phyloP scores from a whole-genome alignment of 2,888 invertebrate species.

The Acanthosepion pharaonis region DNA sequence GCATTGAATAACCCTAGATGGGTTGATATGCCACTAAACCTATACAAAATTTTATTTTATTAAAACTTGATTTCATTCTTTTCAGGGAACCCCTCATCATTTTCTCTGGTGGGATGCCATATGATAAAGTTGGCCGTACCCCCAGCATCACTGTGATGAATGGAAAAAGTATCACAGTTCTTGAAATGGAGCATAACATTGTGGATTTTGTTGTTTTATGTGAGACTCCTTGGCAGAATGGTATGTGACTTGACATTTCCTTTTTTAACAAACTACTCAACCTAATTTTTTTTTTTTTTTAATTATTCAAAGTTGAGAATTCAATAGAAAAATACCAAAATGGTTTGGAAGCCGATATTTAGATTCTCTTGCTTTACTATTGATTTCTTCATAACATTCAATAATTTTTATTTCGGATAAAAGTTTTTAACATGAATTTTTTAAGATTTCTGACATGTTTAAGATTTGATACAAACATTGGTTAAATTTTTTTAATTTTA shows the following conservation, averaged over 20 bases:
- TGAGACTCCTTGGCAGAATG: constrained; percentile 93
- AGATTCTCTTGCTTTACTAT: too few species aligned
- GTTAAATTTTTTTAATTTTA: too few species aligned
- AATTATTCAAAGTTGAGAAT: too few species aligned
- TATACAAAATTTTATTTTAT: background rate
- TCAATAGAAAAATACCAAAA: too few species aligned
- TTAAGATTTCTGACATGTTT: too few species aligned
- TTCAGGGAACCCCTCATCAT: constrained; percentile 89
- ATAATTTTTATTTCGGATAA: too few species aligned
- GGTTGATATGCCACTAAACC: too few species aligned
- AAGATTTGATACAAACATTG: too few species aligned
- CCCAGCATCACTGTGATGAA: constrained; percentile 96
- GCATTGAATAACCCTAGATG: too few species aligned
- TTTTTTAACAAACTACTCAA: background rate
- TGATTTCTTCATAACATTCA: too few species aligned
- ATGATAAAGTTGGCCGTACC: constrained; percentile 86
- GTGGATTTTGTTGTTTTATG: constrained; percentile 97
- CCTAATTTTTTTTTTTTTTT: background rate
- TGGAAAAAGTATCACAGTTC: constrained; percentile 95
- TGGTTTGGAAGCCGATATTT: too few species aligned
- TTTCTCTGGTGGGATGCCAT: constrained; percentile 96
- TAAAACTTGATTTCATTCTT: constrained; percentile 44
- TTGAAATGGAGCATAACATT: constrained; percentile 99
- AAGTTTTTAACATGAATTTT: too few species aligned
- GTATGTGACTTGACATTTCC: constrained; percentile 76